A percentile compares a stretch with the other conserved stretches of the same genome.
These are phyloP conservation scores for Heteractis magnifica DNA, from an alignment of 92 coral and sea anemone species.

Conservation along the genomic window DNA sequence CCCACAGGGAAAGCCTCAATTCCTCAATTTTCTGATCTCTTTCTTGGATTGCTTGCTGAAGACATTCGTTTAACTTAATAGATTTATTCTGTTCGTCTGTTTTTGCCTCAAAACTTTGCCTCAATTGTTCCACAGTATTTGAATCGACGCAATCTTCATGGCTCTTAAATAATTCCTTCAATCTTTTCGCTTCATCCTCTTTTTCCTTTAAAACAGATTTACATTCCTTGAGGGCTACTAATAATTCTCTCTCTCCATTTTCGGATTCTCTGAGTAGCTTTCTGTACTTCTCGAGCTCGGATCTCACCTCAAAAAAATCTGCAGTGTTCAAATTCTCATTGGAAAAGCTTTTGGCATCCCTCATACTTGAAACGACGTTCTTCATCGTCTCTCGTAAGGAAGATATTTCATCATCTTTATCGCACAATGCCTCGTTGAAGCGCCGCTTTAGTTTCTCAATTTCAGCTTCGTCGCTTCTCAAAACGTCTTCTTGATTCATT, in stretches of 20 bases:
- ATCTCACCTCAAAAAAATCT: slow-evolving; percentile 32
- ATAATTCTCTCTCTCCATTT: slow-evolving; percentile 16
- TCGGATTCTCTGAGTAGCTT: slow-evolving; percentile 22
- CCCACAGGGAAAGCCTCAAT: slow-evolving; percentile 51
- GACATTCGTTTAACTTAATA: slow-evolving; percentile 31
- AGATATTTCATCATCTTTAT: slow-evolving; percentile 55
- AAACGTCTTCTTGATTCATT: slow-evolving; percentile 26
- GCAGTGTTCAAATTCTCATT: slow-evolving; percentile 29
- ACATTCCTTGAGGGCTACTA: slow-evolving; percentile 10
- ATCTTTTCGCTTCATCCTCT: slow-evolving; percentile 31
- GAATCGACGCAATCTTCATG: neutral
- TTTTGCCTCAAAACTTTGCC: neutral
- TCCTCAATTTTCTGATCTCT: slow-evolving; percentile 64
- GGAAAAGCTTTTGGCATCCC: slow-evolving; percentile 1
- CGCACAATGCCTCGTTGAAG: slow-evolving; percentile 41
- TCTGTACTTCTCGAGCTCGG: slow-evolving; percentile 37
- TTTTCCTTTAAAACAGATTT: slow-evolving; percentile 33
- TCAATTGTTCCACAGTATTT: neutral
- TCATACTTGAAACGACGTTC: slow-evolving; percentile 31
- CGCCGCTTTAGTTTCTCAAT: slow-evolving; percentile 33
- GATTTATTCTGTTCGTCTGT: slow-evolving; percentile 23
- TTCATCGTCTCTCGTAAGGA: slow-evolving; percentile 55
- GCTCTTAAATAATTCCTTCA: slow-evolving; percentile 14
- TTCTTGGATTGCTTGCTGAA: slow-evolving; percentile 53
- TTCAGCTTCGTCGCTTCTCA: slow-evolving; percentile 38